Base-by-base conservation (phyloP, 2,888 invertebrate species). In the Machimus rusticus region DNA sequence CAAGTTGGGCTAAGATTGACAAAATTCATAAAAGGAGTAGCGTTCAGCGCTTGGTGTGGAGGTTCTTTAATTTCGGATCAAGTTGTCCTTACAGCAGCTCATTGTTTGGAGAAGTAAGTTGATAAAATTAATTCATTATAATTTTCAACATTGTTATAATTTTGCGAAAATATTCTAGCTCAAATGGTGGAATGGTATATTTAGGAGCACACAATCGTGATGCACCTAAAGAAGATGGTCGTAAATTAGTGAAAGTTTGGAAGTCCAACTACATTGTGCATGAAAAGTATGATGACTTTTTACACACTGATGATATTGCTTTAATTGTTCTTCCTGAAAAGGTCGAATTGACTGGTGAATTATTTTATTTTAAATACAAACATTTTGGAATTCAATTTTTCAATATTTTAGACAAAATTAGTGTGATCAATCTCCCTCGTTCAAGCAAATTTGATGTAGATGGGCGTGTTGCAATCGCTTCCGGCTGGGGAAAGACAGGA, bases 281-380 rank as follows among this genome's bases (percentile, higher is more conserved):
- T 87, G 92, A 92, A 66, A 91, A 91, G 3, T 92, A 92, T 91
- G 92, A 92, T 90, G 90, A 91, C 12, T 90, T 90, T 16, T 90
- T 91, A 2, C 89, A 92, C 8, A 91, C 91, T 88, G 92, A 92
- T 89, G 92, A 92, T 78, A 92, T 92, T 88, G 92, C 92, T 1
- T 86, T 92, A 14, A 90, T 92, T 66, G 90, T 90, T 5, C 90
- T 92, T 43, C 92, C 92, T 12, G 89, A 91, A 88, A 89, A 91
- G 16, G 90, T 92, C n/a, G 90, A 90, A 78, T 91, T 92, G 82
- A 92, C 90, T 89, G 92, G 92, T 92, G 89, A 90, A 14, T 12
- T 76, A 14, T 37, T 76, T n/a, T 37, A 9, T 39, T 76, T 74
- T 23, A 0, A 19, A 74, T 0, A 79, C 1, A 31, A 46, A 39